These are phyloP conservation scores for Bothrops alternatus DNA, from an alignment of 2,797 vertebrate genomes.

Conservation along the genomic window DNA sequence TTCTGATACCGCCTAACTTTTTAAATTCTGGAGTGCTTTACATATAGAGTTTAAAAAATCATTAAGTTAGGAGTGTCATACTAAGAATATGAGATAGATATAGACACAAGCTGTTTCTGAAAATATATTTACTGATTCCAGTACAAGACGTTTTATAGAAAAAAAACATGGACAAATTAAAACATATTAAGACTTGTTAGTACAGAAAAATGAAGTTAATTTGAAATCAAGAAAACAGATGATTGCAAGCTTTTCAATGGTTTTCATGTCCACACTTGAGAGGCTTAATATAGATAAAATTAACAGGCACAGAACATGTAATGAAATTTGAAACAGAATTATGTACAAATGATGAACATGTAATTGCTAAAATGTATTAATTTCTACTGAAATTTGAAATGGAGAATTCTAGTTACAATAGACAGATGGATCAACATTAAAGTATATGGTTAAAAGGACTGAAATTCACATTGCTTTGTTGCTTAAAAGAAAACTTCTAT, in stretches of 20 bases:
- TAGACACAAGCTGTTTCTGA: neutral
- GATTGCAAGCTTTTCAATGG: neutral
- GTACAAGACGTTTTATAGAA: neutral
- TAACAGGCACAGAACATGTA: neutral
- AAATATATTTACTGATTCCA: neutral
- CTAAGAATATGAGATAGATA: neutral
- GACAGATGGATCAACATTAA: neutral
- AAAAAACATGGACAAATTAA: neutral
- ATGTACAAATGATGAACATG: neutral
- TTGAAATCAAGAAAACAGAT: neutral
- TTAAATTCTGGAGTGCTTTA: slow-evolving; percentile 1
- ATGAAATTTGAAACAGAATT: neutral
- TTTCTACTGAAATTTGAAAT: neutral
- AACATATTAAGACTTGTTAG: neutral
- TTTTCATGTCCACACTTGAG: neutral
- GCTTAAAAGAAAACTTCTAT: neutral
- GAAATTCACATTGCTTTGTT: neutral
- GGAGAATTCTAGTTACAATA: neutral
- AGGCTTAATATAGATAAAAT: neutral
- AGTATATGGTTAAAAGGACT: neutral
- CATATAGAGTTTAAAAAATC: neutral
- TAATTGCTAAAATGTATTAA: neutral
- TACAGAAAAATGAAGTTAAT: neutral
- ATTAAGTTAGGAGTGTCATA: neutral
- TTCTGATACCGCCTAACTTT: slow-evolving; percentile 10